These are phyloP conservation scores for Ceratoteleas bidentatus DNA, from an alignment of 1,140 invertebrate genomes.

Conservation along the genomic window DNA sequence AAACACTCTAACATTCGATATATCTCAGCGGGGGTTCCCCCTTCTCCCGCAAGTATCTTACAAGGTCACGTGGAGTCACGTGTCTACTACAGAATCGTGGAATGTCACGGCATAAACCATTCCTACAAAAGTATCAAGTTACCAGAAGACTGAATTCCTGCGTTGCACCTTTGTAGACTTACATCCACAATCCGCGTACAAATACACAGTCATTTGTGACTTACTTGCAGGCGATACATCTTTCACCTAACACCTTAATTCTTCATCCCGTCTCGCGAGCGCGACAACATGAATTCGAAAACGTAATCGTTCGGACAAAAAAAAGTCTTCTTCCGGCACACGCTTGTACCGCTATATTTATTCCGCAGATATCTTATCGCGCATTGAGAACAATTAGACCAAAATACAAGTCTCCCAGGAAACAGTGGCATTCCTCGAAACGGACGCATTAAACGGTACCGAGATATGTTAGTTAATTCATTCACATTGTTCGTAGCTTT, in stretches of 20 bases:
- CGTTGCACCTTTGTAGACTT: constrained; percentile 45
- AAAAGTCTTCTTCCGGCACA: constrained; percentile 11
- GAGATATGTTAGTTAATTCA: constrained; percentile 54
- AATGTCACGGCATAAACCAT: constrained; percentile 80
- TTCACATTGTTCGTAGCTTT: constrained; percentile 56
- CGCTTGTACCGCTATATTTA: constrained; percentile 17
- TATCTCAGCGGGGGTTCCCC: constrained; percentile 74
- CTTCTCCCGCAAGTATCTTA: constrained; percentile 51
- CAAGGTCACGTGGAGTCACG: constrained; percentile 71
- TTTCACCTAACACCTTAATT: constrained; percentile 47
- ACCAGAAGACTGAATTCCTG: constrained; percentile 64
- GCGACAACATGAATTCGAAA: constrained; percentile 16
- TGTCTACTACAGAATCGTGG: constrained; percentile 73
- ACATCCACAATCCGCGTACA: constrained; percentile 48
- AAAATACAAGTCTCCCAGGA: constrained; percentile 43
- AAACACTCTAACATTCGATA: constrained; percentile 70
- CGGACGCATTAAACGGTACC: constrained; percentile 42
- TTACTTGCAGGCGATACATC: constrained; percentile 46
- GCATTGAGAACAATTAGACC: constrained; percentile 41
- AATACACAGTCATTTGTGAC: constrained; percentile 48
- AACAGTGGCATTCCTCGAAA: constrained; percentile 44
- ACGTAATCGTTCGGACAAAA: constrained; percentile 9
- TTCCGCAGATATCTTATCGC: constrained; percentile 24
- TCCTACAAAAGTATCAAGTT: constrained; percentile 78
- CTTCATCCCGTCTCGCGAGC: constrained; percentile 13